phyloP scores from a whole-genome alignment of 2,888 invertebrate genomes.

The Marronus borbonicus region DNA sequence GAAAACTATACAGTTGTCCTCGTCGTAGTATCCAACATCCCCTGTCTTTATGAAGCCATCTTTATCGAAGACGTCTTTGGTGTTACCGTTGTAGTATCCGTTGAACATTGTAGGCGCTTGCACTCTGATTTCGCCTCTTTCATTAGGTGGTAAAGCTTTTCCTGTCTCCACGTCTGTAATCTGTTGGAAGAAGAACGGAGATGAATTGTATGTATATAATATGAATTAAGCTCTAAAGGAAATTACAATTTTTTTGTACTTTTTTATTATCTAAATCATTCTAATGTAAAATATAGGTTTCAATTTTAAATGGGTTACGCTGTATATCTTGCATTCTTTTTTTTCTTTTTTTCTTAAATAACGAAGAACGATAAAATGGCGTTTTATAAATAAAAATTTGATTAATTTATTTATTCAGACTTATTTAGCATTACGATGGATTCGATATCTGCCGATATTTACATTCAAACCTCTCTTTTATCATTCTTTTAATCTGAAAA shows the following conservation, averaged over 20 bases:
- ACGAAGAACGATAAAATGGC: constrained; percentile 42
- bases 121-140: constrained; percentile 70
- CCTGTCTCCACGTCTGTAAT: constrained; percentile 64
- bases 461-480: neutral
- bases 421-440: neutral
- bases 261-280: too few relatives aligned
- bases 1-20: constrained; percentile 61
- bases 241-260: too few relatives aligned
- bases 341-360: too few relatives aligned
- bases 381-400: neutral
- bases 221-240: too few relatives aligned
- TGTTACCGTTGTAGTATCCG: constrained; percentile 55
- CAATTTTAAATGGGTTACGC: too few relatives aligned
- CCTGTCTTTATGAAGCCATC: constrained; percentile 62
- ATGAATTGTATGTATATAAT: too few relatives aligned
- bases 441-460: neutral
- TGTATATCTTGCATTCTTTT: too few relatives aligned
- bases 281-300: too few relatives aligned
- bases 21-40: constrained; percentile 63
- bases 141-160: constrained; percentile 69
- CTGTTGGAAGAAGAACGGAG: constrained; percentile 33
- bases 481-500: neutral
- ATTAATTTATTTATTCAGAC: neutral
- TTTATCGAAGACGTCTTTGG: constrained; percentile 55
- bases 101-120: constrained; percentile 61